Evolutionary conservation across 1,140 invertebrate species (phyloP).

Genomic region (Macrobrachium nipponense): DNA sequence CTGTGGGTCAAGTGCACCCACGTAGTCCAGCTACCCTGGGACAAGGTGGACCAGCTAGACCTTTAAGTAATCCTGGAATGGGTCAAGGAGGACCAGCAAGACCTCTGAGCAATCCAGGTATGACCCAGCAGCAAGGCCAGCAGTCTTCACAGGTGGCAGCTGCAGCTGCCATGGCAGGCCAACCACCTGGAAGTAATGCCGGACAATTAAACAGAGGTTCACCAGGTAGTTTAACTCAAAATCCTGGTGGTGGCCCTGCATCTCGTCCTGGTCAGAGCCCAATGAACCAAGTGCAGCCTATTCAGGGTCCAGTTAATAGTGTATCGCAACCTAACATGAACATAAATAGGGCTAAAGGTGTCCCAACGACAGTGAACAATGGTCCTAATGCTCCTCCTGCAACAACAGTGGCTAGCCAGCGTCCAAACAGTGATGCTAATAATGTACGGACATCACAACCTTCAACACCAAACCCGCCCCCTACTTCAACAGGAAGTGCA

Average conservation of each 20-base stretch:
- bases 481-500: conserved; percentile 29
- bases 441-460: conserved; percentile 61
- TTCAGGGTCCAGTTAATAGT: conserved; percentile 32
- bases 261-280: conserved; percentile 41
- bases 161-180: conserved; percentile 40
- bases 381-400: conserved; percentile 54
- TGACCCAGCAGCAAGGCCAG: conserved; percentile 53
- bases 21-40: conserved; percentile 60
- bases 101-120: conserved; percentile 55
- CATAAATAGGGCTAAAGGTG: conserved; percentile 49
- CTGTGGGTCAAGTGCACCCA: conserved; percentile 59
- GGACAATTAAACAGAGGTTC: conserved; percentile 48
- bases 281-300: conserved; percentile 45
- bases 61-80: conserved; percentile 62
- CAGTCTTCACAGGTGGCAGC: conserved; percentile 31
- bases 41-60: conserved; percentile 61
- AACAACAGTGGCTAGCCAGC: conserved; percentile 50
- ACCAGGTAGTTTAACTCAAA: conserved; percentile 40
- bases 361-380: conserved; percentile 43
- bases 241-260: conserved; percentile 29
- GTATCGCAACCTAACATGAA: conserved; percentile 44
- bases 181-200: conserved; percentile 35
- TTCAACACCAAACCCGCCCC: conserved; percentile 52
- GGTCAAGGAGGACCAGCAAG: conserved; percentile 53
- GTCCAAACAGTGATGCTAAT: conserved; percentile 48